Base-by-base conservation (phyloP, 2,113 vertebrate species). In the Sapajus apella region DNA sequence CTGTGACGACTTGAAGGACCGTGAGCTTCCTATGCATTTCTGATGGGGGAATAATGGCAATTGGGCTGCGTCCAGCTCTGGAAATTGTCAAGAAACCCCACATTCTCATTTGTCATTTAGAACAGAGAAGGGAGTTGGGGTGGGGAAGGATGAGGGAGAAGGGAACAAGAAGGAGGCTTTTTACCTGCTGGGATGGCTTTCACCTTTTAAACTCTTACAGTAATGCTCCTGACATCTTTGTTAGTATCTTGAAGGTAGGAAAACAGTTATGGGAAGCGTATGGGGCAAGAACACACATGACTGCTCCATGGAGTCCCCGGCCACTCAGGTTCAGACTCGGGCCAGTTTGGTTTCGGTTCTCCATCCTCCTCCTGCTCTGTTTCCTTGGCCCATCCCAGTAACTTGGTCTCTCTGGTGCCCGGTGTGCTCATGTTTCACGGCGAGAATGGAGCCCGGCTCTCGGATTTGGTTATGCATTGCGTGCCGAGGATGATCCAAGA, bases 251-350 rank as follows among this genome's bases (percentile, higher is more conserved):
- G 23, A 17, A 79, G 55, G 66, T 7, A 12, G 20, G 56, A 70
- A n/a, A 64, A 45, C 23, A 83, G 37, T 11, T 17, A 2, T 4
- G 16, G 80, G 30, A 32, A 11, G 25, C 6, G 12, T 25, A 17
- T 27, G 27, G 37, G 56, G 87, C 37, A 20, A 77, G 61, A 6
- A 94, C 32, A 12, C 8, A 0, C 18, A 6, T 20, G 50, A 37
- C 70, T 43, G 0, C 17, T 89, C 66, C 40, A 27, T 79, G 76
- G 14, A 0, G 0, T 82, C 56, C 43, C 68, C 32, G 5, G 0
- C n/a, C 5, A 21, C 64, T 43, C 35, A 11, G 25, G 27, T 58
- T 50, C 76, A 6, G 17, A 37, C 1, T 58, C 3, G 5, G 30
- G 40, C 40, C 61, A 40, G 43, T 25, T 2, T 3, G 40, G 5